These are phyloP conservation scores for Oryctes rhinoceros DNA, from an alignment of 1,140 invertebrate genomes.

Conservation along the genomic window DNA sequence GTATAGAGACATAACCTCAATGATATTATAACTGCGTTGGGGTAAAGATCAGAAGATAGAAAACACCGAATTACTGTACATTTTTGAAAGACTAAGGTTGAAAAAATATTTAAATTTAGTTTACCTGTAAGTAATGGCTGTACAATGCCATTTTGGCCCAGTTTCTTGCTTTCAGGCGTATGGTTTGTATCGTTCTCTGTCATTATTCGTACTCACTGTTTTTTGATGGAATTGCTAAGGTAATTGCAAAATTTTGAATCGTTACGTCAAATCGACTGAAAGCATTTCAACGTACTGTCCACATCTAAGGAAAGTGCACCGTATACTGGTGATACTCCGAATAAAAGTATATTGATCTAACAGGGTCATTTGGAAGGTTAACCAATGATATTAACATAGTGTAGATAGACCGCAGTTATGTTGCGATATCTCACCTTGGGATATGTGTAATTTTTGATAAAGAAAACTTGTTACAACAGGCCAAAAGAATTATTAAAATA, in stretches of 20 bases:
- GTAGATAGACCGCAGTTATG: background rate
- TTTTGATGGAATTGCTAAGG: background rate
- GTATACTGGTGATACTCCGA: background rate
- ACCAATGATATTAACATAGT: constrained; percentile 5
- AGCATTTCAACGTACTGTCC: background rate
- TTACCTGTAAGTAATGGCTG: constrained; percentile 81
- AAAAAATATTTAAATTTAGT: constrained; percentile 41
- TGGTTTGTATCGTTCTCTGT: constrained; percentile 4
- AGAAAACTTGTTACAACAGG: no score
- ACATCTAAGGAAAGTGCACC: background rate
- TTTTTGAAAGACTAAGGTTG: background rate
- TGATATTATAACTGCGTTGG: background rate
- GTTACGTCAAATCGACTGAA: background rate
- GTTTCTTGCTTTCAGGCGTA: constrained; percentile 50
- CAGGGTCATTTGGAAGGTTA: constrained; percentile 40
- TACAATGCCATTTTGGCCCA: constrained; percentile 80
- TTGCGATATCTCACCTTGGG: no score
- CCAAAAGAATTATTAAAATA: no score
- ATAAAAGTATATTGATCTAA: constrained; percentile 30
- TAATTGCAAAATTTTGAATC: background rate
- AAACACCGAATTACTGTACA: background rate
- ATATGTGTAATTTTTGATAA: no score
- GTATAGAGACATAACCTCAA: constrained; percentile 16
- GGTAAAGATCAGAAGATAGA: background rate
- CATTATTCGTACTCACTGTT: constrained; percentile 22